phyloP scores from a whole-genome alignment of 2,113 vertebrate species.

The Clarias magur region DNA sequence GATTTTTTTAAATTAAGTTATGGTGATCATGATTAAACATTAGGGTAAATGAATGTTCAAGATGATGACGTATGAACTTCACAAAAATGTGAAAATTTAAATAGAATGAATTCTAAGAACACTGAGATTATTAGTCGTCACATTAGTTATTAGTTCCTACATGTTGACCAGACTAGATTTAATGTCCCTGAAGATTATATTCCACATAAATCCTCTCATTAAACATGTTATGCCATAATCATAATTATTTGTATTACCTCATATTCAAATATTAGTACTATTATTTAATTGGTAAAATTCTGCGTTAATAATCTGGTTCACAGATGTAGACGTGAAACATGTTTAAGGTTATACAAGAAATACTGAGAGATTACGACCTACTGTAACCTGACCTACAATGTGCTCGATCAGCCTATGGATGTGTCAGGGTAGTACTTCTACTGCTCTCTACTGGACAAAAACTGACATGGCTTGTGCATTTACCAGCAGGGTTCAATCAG shows the following conservation, averaged over 20 bases:
- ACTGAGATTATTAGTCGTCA: background rate
- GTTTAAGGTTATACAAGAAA: conserved; percentile 12
- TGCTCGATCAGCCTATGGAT: background rate
- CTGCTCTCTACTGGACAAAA: conserved; percentile 60
- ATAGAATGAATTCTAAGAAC: background rate
- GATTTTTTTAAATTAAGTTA: background rate
- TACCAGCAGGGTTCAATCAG: background rate
- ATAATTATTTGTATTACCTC: background rate
- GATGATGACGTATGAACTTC: background rate
- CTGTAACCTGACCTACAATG: background rate
- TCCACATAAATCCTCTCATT: background rate
- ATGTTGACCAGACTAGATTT: conserved; percentile 9
- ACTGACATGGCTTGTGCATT: conserved; percentile 6
- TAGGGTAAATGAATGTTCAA: background rate
- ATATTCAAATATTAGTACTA: conserved; percentile 21
- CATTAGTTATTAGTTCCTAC: background rate
- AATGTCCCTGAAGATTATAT: background rate
- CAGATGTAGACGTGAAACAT: background rate
- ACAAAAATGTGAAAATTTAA: background rate
- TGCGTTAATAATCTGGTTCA: conserved; percentile 32
- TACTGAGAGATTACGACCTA: conserved; percentile 43
- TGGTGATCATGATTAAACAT: background rate
- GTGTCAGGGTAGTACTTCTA: conserved; percentile 33
- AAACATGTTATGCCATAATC: background rate
- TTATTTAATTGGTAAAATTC: conserved; percentile 1